These are phyloP conservation scores for Cynodonichthys magdalenae DNA, from an alignment of 2,797 vertebrate genomes.

Conservation along the genomic window DNA sequence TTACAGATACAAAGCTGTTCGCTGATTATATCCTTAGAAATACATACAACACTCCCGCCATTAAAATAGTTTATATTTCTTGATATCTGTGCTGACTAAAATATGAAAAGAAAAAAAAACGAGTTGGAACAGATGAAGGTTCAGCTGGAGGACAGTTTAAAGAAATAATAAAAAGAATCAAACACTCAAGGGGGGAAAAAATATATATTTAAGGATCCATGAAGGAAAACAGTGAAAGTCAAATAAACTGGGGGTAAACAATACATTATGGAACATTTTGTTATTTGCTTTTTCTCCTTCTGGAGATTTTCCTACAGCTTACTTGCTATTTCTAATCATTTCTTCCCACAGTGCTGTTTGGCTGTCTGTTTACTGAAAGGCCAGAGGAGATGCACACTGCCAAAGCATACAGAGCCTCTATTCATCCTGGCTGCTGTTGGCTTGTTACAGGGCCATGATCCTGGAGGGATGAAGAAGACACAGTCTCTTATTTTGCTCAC, in stretches of 20 bases:
- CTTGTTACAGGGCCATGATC: constrained; percentile 50
- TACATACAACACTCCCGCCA: constrained; percentile 7
- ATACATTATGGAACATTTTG: constrained; percentile 10
- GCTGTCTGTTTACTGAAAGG: constrained; percentile 63
- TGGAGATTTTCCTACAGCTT: constrained; percentile 33
- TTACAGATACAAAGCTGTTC: neutral
- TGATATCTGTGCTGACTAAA: constrained; percentile 15
- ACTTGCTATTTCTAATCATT: constrained; percentile 44
- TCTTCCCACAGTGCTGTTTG: constrained; percentile 55
- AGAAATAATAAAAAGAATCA: constrained; percentile 12
- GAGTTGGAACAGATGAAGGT: constrained; percentile 38
- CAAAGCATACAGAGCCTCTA: constrained; percentile 69
- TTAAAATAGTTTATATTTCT: neutral
- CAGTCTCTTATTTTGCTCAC: constrained; percentile 24
- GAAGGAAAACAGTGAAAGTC: constrained; percentile 2
- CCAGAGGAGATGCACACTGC: constrained; percentile 47
- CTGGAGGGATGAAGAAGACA: constrained; percentile 52
- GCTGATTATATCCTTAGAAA: constrained; percentile 13
- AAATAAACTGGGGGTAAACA: constrained; percentile 10
- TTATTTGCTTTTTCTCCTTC: constrained; percentile 32
- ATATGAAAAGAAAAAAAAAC: neutral
- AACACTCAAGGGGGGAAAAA: neutral
- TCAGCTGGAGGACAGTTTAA: constrained; percentile 41
- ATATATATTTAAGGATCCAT: constrained; percentile 1
- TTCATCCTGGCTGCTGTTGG: constrained; percentile 68